These are phyloP conservation scores for Synanceia verrucosa DNA, from an alignment of 2,797 vertebrate species.

Conservation along the genomic window DNA sequence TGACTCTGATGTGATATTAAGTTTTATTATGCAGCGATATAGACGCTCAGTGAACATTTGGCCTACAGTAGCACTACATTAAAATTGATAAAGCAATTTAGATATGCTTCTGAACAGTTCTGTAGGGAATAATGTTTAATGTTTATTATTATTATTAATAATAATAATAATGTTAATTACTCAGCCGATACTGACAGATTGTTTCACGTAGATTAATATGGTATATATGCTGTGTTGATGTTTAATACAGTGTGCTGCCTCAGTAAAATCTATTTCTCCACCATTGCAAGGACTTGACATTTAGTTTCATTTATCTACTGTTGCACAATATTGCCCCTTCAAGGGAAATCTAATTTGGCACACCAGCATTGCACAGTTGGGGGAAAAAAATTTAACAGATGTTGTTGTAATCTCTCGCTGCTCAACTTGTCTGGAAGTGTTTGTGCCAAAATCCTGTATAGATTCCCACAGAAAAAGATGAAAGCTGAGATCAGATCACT, in stretches of 20 bases:
- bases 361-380: slow-evolving; percentile 1
- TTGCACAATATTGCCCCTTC: slow-evolving; percentile 24
- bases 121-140: not conserved
- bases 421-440: slow-evolving; percentile 30
- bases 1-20: not conserved
- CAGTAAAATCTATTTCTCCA: not conserved
- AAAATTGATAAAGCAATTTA: not conserved
- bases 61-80: not conserved
- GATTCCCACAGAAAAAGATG: slow-evolving; percentile 4
- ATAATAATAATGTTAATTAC: no score
- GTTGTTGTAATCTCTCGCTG: slow-evolving; percentile 36
- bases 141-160: no score
- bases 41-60: not conserved
- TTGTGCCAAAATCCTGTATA: not conserved
- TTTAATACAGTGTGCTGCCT: not conserved
- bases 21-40: not conserved
- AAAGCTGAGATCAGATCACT: not conserved
- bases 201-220: not conserved
- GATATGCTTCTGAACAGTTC: not conserved
- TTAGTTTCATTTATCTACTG: slow-evolving; percentile 4
- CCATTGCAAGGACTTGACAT: slow-evolving; percentile 9
- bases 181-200: no score
- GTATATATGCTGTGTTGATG: not conserved
- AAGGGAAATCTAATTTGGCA: slow-evolving; percentile 29
- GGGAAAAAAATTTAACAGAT: slow-evolving; percentile 28